A percentile compares a stretch with the other conserved stretches of the same genome.
Evolutionary conservation across 2,797 vertebrate species (phyloP).

Genomic region (Melanotaenia parkinsoni): DNA sequence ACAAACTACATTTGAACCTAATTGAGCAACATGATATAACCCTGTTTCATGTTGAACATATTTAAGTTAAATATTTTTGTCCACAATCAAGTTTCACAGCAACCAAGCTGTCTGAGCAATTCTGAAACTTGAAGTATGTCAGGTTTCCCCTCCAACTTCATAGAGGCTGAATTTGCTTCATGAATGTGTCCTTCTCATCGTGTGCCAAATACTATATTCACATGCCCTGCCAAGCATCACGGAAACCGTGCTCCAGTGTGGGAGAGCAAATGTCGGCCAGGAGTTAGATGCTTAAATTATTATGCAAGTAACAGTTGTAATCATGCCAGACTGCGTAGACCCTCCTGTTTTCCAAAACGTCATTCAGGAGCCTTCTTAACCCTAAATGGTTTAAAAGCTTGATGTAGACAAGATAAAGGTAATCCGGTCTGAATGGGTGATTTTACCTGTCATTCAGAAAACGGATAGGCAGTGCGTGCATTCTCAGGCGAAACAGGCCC

Average conservation of each 20-base stretch:
- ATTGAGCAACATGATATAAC: slow-evolving; percentile 31
- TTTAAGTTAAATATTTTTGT: slow-evolving; percentile 56
- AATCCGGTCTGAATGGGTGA: slow-evolving; percentile 39
- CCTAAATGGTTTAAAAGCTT: slow-evolving; percentile 3
- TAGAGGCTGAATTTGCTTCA: slow-evolving; percentile 43
- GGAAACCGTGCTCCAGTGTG: slow-evolving; percentile 49
- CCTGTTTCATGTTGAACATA: slow-evolving; percentile 16
- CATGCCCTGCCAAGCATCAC: slow-evolving; percentile 69
- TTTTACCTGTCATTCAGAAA: slow-evolving; percentile 47
- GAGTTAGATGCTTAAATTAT: slow-evolving; percentile 28
- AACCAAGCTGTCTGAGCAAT: slow-evolving; percentile 34
- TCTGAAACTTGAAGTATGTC: slow-evolving; percentile 47
- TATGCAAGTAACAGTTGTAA: slow-evolving; percentile 16
- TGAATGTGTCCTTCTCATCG: slow-evolving; percentile 72
- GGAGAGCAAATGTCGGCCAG: slow-evolving; percentile 30
- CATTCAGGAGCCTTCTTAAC: slow-evolving; percentile 2
- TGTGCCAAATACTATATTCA: slow-evolving; percentile 62
- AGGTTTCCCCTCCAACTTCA: slow-evolving; percentile 39
- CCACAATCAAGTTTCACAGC: slow-evolving; percentile 29
- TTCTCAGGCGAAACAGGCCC: slow-evolving; percentile 19
- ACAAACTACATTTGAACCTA: background rate
- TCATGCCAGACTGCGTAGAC: background rate
- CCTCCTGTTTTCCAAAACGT: background rate
- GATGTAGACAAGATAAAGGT: slow-evolving; percentile 26
- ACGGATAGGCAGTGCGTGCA: slow-evolving; percentile 8